Base-by-base conservation (phyloP, 2,797 vertebrate genomes). In the Channallabes apus region DNA sequence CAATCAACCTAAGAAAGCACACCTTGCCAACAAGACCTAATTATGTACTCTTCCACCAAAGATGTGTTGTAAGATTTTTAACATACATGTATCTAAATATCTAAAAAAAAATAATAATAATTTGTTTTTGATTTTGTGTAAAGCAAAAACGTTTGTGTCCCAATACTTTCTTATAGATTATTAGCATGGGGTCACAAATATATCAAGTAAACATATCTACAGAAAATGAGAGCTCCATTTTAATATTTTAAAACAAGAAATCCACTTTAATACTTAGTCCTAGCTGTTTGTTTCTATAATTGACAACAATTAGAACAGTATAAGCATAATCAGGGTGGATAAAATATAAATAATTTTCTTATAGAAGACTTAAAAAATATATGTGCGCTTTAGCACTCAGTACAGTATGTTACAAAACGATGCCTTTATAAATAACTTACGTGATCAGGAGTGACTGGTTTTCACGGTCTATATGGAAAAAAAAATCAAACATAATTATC, bases 361-460 rank as follows among this genome's bases (percentile, higher is more conserved):
- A 54, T 75, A 61, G 6, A 62, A 24, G n/a, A 2, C 56, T 38
- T 38, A 27, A 67, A 46, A 64, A 27, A 29, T 46, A 27, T 54
- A 68, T 73, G 14, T 71, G 22, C 24, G 38, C 9, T 27, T 56
- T 8, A 75, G 20, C 11, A 14, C 3, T 41, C 35, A 27, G 78
- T 41, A 80, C 15, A 9, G n/a, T n/a, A n/a, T n/a, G n/a, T 11
- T 67, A 69, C 15, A 82, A 61, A 72, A 61, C 20, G 3, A 14
- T 59, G 61, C 6, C 11, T 82, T 46, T 82, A 24, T 68, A 54
- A 59, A 3, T 38, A 84, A 94, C 97, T 88, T 92, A 98, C 97
- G 97, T 98, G 93, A 98, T 98, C 86, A 98, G 93, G 91, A 98
- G 97, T 69, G 97, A 98, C 93, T 98, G 97, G 92, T 97, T 97